These are phyloP conservation scores for Pinna nobilis DNA, from an alignment of 1,140 invertebrate genomes.

Conservation along the genomic window DNA sequence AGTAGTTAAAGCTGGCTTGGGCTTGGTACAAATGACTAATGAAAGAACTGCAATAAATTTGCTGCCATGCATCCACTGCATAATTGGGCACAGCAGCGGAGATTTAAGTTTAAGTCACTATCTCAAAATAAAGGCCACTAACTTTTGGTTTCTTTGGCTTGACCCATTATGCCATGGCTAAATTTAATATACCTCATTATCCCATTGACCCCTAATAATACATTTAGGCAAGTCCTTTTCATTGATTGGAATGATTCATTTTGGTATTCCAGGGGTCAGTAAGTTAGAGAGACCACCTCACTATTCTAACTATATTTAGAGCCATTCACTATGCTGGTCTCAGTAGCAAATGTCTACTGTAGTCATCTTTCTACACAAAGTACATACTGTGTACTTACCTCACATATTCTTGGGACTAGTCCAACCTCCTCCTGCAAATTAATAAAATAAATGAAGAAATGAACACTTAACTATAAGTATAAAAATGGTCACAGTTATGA, in stretches of 20 bases:
- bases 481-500: no score
- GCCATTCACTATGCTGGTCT: neutral
- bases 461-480: neutral
- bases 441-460: neutral
- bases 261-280: neutral
- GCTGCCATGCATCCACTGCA: no score
- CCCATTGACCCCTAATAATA: neutral
- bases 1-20: no score
- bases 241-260: neutral
- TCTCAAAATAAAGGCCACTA: slow-evolving; percentile 75
- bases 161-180: neutral
- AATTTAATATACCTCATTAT: neutral
- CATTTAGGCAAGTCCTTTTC: slow-evolving; percentile 15
- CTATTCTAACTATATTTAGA: neutral
- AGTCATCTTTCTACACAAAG: neutral
- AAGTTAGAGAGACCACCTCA: neutral
- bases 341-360: no score
- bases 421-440: slow-evolving; percentile 63
- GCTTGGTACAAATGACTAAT: no score
- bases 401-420: slow-evolving; percentile 69
- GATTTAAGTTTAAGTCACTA: no score
- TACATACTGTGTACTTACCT: slow-evolving; percentile 48
- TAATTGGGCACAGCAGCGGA: no score
- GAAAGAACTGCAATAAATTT: no score
- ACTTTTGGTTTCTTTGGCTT: neutral